phyloP scores from a whole-genome alignment of 2,113 vertebrate species.

The Xenus cinereus region DNA sequence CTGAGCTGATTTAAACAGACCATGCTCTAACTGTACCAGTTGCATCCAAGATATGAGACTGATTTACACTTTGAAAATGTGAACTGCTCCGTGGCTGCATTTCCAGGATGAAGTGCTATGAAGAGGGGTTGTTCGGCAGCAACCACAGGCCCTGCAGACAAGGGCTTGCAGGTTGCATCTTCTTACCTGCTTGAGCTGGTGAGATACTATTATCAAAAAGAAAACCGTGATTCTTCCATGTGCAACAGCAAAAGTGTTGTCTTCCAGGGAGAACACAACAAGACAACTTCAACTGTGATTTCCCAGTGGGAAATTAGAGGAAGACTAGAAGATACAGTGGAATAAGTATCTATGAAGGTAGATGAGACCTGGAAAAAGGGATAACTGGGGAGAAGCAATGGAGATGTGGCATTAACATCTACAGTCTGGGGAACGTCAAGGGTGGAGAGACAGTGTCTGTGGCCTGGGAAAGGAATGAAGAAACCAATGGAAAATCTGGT shows the following conservation, averaged over 20 bases:
- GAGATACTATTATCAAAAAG: neutral
- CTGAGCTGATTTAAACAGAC: constrained; percentile 49
- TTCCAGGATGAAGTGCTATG: neutral
- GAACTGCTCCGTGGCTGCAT: neutral
- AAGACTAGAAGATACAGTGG: neutral
- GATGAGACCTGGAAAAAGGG: neutral
- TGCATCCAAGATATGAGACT: constrained; percentile 13
- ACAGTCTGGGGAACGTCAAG: neutral
- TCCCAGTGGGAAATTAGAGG: neutral
- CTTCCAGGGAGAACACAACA: neutral
- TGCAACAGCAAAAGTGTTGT: neutral
- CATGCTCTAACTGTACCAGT: neutral
- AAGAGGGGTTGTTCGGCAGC: fast-evolving
- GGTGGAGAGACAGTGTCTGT: neutral
- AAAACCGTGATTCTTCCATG: neutral
- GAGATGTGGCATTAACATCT: neutral
- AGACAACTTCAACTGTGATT: neutral
- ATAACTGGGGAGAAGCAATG: neutral
- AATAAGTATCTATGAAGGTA: neutral
- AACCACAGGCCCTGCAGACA: neutral
- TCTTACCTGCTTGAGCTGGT: neutral
- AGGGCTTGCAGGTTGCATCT: neutral
- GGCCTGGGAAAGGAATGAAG: neutral
- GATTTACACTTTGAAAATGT: constrained; percentile 21
- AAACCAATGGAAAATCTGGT: neutral